Evolutionary conservation across 1,140 invertebrate species (phyloP).

Genomic region (Limonius californicus): DNA sequence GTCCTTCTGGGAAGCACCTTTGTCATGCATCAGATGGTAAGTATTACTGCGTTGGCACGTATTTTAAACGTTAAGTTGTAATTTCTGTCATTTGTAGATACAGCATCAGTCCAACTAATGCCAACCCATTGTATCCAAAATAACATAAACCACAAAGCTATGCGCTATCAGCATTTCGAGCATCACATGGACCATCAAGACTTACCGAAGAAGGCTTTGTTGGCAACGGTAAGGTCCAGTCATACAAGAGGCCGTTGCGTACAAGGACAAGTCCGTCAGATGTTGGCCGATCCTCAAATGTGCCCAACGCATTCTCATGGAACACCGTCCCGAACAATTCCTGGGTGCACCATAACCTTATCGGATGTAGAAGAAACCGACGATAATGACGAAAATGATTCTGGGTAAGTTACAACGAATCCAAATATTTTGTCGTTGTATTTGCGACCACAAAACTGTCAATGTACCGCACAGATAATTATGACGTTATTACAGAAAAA

Average conservation of each 20-base stretch:
- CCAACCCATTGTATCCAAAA: slow-evolving; percentile 39
- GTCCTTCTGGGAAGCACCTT: slow-evolving; percentile 36
- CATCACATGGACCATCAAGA: slow-evolving; percentile 38
- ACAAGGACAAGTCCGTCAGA: slow-evolving; percentile 41
- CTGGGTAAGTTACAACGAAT: slow-evolving; percentile 40
- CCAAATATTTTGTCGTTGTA: too few relatives aligned
- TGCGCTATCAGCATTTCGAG: slow-evolving; percentile 28
- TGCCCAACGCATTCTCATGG: slow-evolving; percentile 37
- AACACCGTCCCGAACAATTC: slow-evolving; percentile 27
- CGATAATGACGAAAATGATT: slow-evolving; percentile 46
- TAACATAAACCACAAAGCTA: slow-evolving; percentile 33
- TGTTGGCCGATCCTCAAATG: slow-evolving; percentile 37
- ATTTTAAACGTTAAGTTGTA: not conserved
- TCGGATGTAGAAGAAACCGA: slow-evolving; percentile 43
- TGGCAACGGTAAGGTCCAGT: slow-evolving; percentile 42
- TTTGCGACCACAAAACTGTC: too few relatives aligned
- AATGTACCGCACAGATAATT: not conserved
- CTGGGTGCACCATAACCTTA: slow-evolving; percentile 24
- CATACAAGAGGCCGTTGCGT: slow-evolving; percentile 41
- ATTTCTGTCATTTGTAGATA: slow-evolving; percentile 25
- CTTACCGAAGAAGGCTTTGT: slow-evolving; percentile 42
- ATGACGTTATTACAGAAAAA: too few relatives aligned
- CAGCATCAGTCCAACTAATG: slow-evolving; percentile 38
- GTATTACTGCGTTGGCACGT: not conserved
- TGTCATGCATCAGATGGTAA: slow-evolving; percentile 40